A percentile compares a stretch with the other conserved stretches of the same genome.
phyloP scores from a whole-genome alignment of 1,140 invertebrate genomes.

The Atta texana region DNA sequence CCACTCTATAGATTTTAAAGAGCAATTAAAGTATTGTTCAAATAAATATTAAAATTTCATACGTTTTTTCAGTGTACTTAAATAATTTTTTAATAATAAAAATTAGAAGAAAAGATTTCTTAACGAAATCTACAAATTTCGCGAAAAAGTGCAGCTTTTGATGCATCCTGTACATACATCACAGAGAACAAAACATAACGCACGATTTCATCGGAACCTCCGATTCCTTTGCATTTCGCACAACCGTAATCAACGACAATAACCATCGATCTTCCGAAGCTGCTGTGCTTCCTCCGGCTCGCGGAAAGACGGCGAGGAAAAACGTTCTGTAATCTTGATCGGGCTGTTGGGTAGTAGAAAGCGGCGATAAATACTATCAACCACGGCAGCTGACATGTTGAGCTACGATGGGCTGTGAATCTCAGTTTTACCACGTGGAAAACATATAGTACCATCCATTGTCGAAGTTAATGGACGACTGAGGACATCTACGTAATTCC shows the following conservation, averaged over 20 bases:
- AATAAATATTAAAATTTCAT: too few species aligned
- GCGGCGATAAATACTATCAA: constrained; percentile 59
- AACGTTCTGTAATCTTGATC: constrained; percentile 62
- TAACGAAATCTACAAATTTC: too few species aligned
- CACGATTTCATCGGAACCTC: constrained; percentile 27
- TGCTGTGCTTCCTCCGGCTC: constrained; percentile 53
- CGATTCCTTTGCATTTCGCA: constrained; percentile 59
- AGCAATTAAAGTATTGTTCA: too few species aligned
- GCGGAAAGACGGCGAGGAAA: constrained; percentile 54
- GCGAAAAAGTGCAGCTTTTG: not conserved
- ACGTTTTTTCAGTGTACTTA: too few species aligned
- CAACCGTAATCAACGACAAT: constrained; percentile 64
- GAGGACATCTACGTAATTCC: constrained; percentile 20
- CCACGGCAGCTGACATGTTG: constrained; percentile 48
- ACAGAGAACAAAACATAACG: not conserved
- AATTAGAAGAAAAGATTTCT: not conserved
- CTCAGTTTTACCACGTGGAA: constrained; percentile 31
- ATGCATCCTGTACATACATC: constrained; percentile 3
- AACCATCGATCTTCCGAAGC: constrained; percentile 63
- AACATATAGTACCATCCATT: constrained; percentile 44
- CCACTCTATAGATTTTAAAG: too few species aligned
- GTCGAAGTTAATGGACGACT: constrained; percentile 48
- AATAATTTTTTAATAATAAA: not conserved
- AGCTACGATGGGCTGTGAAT: constrained; percentile 57
- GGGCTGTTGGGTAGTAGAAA: constrained; percentile 56